A percentile compares a stretch with the other conserved stretches of the same genome.
Evolutionary conservation across 92 coral and sea anemone species (phyloP).

Genomic region (Siderastrea siderea): DNA sequence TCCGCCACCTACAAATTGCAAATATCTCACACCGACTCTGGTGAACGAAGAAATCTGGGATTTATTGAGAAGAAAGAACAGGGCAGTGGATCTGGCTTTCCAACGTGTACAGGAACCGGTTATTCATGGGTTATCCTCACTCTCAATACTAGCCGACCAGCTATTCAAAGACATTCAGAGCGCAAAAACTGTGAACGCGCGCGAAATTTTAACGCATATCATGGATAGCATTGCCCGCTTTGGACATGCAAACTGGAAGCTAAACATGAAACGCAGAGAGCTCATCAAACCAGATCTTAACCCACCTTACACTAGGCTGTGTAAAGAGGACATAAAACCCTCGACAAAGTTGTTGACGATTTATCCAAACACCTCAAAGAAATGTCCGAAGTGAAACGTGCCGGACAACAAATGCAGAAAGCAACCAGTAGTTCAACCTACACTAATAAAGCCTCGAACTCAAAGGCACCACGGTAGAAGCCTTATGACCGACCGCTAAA

Average conservation of each 20-base stretch:
- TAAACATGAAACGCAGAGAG: conserved; percentile 59
- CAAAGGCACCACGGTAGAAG: neutral
- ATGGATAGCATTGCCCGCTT: conserved; percentile 64
- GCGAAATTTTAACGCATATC: conserved; percentile 47
- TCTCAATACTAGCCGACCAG: conserved; percentile 53
- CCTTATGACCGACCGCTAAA: conserved; percentile 41
- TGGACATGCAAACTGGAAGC: conserved; percentile 52
- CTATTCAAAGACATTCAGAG: conserved; percentile 51
- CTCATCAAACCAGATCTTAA: conserved; percentile 45
- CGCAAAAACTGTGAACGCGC: conserved; percentile 29
- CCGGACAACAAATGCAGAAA: conserved; percentile 37
- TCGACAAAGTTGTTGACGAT: conserved; percentile 65
- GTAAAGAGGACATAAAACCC: conserved; percentile 54
- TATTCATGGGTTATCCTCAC: conserved; percentile 61
- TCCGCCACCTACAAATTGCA: conserved; percentile 62
- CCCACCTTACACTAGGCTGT: conserved; percentile 52
- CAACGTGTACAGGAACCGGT: conserved; percentile 57
- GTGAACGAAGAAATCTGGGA: conserved; percentile 72
- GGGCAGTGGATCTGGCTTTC: neutral
- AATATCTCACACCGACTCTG: conserved; percentile 25
- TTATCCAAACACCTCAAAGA: conserved; percentile 47
- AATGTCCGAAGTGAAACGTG: conserved; percentile 38
- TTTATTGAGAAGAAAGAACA: neutral
- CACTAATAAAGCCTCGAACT: neutral
- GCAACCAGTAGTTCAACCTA: neutral